Evolutionary conservation across 2,888 invertebrate genomes (phyloP).

Genomic region (Sinhomidia bicolor): DNA sequence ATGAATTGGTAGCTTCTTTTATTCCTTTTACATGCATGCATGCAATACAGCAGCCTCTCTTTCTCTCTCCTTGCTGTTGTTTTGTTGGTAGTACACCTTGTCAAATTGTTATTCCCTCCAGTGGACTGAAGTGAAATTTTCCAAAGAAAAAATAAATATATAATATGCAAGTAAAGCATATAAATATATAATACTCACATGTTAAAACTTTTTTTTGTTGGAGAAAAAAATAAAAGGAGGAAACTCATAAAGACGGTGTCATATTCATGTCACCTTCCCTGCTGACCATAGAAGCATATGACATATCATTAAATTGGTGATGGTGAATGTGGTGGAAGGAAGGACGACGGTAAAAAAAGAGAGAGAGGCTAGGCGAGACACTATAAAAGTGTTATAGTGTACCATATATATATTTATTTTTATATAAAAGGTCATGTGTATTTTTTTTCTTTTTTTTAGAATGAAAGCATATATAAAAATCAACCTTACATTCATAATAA

Average conservation of each 20-base stretch:
- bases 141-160: background rate
- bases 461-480: background rate
- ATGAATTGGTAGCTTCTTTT: conserved; percentile 37
- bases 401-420: background rate
- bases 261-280: conserved; percentile 73
- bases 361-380: too few species aligned
- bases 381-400: too few species aligned
- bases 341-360: background rate
- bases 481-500: conserved; percentile 42
- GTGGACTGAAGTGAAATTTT: conserved; percentile 46
- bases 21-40: background rate
- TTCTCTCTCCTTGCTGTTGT: too few species aligned
- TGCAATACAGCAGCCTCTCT: too few species aligned
- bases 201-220: background rate
- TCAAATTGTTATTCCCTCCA: conserved; percentile 69
- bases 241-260: conserved; percentile 64
- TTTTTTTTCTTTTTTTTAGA: too few species aligned
- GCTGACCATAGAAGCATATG: conserved; percentile 70
- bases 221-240: background rate
- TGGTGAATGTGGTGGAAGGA: background rate
- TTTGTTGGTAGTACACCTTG: conserved; percentile 69
- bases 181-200: too few species aligned
- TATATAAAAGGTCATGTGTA: background rate
- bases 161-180: background rate
- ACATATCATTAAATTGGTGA: conserved; percentile 70